Conservation (phyloP, 2,113 vertebrate genomes). For the Podarcis raffonei region DNA sequence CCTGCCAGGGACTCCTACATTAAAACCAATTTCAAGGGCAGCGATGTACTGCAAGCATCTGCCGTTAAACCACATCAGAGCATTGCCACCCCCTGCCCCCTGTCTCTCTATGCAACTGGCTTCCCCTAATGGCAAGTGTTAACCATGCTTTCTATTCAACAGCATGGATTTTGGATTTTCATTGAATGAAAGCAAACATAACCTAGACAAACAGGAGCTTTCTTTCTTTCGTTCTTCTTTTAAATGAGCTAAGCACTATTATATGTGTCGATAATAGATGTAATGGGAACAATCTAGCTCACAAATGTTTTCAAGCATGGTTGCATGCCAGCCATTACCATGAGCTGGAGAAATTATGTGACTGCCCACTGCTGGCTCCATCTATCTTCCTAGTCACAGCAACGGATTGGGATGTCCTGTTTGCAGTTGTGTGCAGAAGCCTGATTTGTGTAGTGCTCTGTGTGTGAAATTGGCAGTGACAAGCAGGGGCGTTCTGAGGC, state of each 20-base stretch:
- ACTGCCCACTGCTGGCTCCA: neutral
- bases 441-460: neutral
- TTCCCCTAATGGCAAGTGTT: neutral
- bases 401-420: neutral
- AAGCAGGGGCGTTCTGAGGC: too few relatives aligned
- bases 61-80: neutral
- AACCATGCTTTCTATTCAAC: neutral
- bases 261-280: neutral
- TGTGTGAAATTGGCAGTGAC: neutral
- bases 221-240: too few relatives aligned
- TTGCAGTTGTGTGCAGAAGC: neutral
- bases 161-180: neutral
- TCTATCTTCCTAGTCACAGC: neutral
- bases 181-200: neutral
- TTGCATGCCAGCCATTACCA: neutral
- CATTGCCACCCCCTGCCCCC: accelerated
- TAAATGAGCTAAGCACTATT: neutral
- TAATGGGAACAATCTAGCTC: neutral
- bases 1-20: neutral
- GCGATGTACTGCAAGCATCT: accelerated
- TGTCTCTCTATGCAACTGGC: neutral
- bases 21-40: neutral
- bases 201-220: neutral
- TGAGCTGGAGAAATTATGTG: neutral
- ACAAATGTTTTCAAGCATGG: neutral